Evolutionary conservation across 2,888 invertebrate species (phyloP), one percentile per base, ranked within the genome.

Genomic region (Netelia melanura): DNA sequence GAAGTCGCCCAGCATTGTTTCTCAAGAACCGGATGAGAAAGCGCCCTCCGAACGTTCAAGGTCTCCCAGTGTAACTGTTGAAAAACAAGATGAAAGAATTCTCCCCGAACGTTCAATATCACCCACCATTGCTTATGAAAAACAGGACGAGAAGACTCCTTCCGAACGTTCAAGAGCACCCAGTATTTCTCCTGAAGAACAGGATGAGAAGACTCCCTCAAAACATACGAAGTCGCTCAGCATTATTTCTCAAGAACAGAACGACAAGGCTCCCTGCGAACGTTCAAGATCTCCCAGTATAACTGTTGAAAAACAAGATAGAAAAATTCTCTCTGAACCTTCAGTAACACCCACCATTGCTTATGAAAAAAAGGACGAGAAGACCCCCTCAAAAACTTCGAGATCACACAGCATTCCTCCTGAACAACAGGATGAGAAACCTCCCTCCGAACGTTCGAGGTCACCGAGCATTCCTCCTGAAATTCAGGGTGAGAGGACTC

Each of bases 231-330:
- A 25, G 67, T 84, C 86, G 8, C 25, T 1, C 2, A 78, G 23
- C 25, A 25, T 25, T 14, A 8, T 25, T 54, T n/a, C 21, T 54
- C 30, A 54, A 70, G 30, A 21, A 11, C 3, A 8, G 8, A 14
- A 54, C n/a, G 70, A 52, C 14, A 30, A 54, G 14, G 14, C 10
- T 30, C 54, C 25, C 14, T n/a, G 52, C 52, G 70, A 54, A n/a
- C 54, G 54, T 8, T 70, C 70, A 1, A 25, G 75, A 68, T 83
- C 85, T 0, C 77, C 88, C 1, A 87, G 86, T 25, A 54, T 85
- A 0, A 44, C 30, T 8, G 70, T 68, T 44, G 83, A 67, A 10
- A 71, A 83, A 9, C 81, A 81, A 1, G 43, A 64, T 0, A 64
- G 43, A 8, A 61, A 30, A 14, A 83, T 82, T 17, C 30, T 3